phyloP scores from a whole-genome alignment of 2,888 invertebrate genomes.

The Pristionchus mayeri region DNA sequence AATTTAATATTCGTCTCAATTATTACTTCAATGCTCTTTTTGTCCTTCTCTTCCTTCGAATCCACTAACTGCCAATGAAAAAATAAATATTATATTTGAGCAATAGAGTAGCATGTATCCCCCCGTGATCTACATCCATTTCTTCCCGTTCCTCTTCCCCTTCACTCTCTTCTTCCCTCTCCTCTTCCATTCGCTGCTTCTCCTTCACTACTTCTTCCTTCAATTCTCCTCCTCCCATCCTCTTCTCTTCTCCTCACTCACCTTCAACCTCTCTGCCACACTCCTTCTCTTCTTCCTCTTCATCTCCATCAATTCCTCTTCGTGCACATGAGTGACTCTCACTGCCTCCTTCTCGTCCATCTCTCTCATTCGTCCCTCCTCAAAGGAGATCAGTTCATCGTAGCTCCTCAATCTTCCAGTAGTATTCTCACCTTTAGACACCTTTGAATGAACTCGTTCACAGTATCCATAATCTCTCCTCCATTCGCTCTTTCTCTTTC shows the following conservation, averaged over 20 bases:
- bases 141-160: slow-evolving; percentile 47
- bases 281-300: slow-evolving; percentile 18
- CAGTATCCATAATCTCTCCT: slow-evolving; percentile 40
- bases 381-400: neutral
- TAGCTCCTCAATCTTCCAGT: neutral
- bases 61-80: neutral
- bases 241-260: neutral
- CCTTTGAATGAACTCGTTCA: slow-evolving; percentile 31
- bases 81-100: neutral
- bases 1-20: neutral
- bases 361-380: slow-evolving; percentile 31
- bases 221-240: neutral
- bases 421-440: slow-evolving; percentile 14
- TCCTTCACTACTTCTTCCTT: neutral
- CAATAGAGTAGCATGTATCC: no score
- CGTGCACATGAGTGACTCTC: neutral
- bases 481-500: slow-evolving; percentile 30
- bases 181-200: neutral
- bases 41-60: neutral
- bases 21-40: neutral
- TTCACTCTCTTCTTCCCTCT: neutral
- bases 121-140: slow-evolving; percentile 5
- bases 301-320: slow-evolving; percentile 5
- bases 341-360: slow-evolving; percentile 37
- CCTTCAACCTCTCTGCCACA: slow-evolving; percentile 2